phyloP scores from a whole-genome alignment of 2,113 vertebrate species.

The Pedetes capensis region DNA sequence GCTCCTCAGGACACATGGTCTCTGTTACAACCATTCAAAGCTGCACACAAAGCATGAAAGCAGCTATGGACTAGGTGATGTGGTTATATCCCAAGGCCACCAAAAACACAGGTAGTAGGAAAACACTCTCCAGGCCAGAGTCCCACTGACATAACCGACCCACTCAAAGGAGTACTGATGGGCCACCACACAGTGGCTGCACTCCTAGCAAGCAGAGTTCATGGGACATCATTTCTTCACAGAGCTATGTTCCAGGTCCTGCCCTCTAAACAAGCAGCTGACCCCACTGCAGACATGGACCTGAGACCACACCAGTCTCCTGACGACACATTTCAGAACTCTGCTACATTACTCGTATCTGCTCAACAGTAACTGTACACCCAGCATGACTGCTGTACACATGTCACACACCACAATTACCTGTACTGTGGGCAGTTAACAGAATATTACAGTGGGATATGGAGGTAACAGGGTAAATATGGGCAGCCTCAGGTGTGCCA shows the following conservation, averaged over 20 bases:
- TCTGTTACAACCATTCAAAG: background rate
- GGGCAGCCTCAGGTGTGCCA: fast-evolving
- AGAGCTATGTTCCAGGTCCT: background rate
- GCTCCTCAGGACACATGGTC: background rate
- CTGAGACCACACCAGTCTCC: background rate
- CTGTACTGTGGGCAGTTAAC: fast-evolving
- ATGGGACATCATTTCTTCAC: fast-evolving
- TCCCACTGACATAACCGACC: background rate
- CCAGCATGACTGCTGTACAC: background rate
- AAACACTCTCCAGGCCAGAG: no score
- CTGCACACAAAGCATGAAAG: fast-evolving
- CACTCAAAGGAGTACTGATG: fast-evolving
- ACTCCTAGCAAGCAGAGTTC: background rate
- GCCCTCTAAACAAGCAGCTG: background rate
- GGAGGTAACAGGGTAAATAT: background rate
- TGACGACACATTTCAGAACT: background rate
- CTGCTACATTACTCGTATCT: background rate
- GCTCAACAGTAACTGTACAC: background rate
- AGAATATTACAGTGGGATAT: fast-evolving
- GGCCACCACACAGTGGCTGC: fast-evolving
- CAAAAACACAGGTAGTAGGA: background rate
- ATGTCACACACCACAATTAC: fast-evolving
- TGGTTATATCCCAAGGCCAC: background rate
- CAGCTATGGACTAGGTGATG: fast-evolving
- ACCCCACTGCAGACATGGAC: background rate